Evolutionary conservation across 2,113 vertebrate species (phyloP), one percentile per base, ranked within the genome.

Genomic region (Sinocyclocheilus rhinocerous): DNA sequence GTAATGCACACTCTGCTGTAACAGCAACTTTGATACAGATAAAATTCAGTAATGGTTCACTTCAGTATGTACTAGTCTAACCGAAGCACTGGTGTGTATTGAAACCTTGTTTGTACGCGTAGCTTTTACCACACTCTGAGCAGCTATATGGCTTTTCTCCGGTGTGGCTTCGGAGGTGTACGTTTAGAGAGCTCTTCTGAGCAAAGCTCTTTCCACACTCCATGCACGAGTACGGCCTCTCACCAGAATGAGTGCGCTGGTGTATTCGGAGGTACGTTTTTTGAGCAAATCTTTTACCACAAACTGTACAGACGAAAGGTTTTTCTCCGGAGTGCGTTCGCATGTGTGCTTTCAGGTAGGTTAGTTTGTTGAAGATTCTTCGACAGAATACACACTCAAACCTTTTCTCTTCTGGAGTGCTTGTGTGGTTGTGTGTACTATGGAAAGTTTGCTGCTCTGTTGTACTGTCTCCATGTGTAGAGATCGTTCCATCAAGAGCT

Each of bases 301-400:
- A 96, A 22, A 96, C 93, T 0, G 95, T 89, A 88, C 96, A 97
- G 36, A 89, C 93, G 67, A 95, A 97, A 2, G 96, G 96, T 77
- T 96, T 96, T 88, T 96, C 96, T 5, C 96, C 96, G 0, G 95
- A 95, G 90, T 97, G 96, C 18, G 95, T 94, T 84, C 95, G 87
- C 50, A 96, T 93, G 84, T 97, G 96, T 81, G 95, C 95, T 91
- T 96, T 96, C 45, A 96, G 91, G 88, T 95, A 95, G 84, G 95
- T 96, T 85, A 96, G 85, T 85, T 96, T 96, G 89, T 95, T 95
- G 89, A 97, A 97, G 76, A 92, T 92, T 90, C 96, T 97, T 83
- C 94, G 95, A 85, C 96, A 96, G 89, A 96, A 94, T 48, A 95
- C 93, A 85, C 96, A 97, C 24, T 96, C 91, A 52, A 96, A 96